These are phyloP conservation scores for Pterocles burchelli DNA, from an alignment of 2,113 vertebrate genomes.

Conservation along the genomic window DNA sequence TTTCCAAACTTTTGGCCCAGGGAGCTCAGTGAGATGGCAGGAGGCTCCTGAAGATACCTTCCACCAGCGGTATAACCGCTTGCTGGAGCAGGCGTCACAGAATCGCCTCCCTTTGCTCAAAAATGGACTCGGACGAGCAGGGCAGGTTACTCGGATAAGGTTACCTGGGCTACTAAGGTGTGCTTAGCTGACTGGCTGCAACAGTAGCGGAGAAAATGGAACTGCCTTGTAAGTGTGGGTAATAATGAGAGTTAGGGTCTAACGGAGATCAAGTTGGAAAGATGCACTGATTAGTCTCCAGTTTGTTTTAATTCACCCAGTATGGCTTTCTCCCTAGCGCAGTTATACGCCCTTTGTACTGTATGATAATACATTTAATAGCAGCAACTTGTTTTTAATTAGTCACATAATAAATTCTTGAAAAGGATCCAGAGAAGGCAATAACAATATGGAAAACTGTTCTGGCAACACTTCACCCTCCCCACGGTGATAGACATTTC, in stretches of 20 bases:
- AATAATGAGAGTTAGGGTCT: neutral
- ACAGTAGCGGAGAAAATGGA: neutral
- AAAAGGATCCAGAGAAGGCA: neutral
- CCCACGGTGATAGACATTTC: neutral
- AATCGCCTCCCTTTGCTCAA: neutral
- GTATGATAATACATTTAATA: neutral
- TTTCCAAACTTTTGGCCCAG: neutral
- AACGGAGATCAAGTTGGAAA: neutral
- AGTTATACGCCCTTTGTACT: neutral
- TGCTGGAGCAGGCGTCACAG: rapidly evolving
- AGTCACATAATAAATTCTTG: neutral
- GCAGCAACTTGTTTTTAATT: neutral
- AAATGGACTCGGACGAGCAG: neutral
- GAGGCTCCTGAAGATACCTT: neutral
- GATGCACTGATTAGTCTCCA: neutral
- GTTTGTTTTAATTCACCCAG: neutral
- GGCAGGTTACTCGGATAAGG: neutral
- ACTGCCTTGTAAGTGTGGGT: neutral
- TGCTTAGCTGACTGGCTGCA: neutral
- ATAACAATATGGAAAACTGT: neutral
- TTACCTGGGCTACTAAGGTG: rapidly evolving
- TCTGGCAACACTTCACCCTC: neutral
- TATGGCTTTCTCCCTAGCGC: rapidly evolving
- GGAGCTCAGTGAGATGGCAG: neutral
- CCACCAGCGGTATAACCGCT: neutral